Percentiles rank a stretch among this genome's conserved stretches.
Conservation (phyloP, 1,140 invertebrate genomes). For the Wasmannia auropunctata region DNA sequence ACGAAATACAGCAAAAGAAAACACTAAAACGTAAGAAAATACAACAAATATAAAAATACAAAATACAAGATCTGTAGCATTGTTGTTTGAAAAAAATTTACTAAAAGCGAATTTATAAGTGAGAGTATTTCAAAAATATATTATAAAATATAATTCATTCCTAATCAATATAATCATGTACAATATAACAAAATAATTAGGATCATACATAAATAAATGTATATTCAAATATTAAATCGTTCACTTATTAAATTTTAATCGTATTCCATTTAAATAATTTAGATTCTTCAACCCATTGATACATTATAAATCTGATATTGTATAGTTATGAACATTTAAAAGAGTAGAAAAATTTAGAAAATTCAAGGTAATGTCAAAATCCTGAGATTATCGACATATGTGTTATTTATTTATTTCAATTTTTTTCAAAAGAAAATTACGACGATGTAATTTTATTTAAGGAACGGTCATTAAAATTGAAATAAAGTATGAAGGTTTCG, state of each 20-base stretch:
- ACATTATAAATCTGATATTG: conserved; percentile 6
- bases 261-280: conserved; percentile 4
- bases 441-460: not conserved
- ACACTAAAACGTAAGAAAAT: not conserved
- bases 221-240: conserved; percentile 15
- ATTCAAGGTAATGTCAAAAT: not conserved
- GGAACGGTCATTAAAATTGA: not conserved
- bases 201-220: not conserved
- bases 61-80: not conserved
- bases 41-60: too few relatives aligned
- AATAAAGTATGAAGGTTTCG: not conserved
- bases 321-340: not conserved
- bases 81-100: not conserved
- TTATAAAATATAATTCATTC: not conserved
- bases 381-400: not conserved
- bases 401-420: not conserved
- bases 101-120: not conserved
- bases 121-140: not conserved
- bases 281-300: not conserved
- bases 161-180: not conserved
- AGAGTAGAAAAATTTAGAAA: too few relatives aligned
- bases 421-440: not conserved
- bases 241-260: conserved; percentile 24
- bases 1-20: conserved; percentile 3
- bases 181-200: not conserved